Percentiles rank a stretch among this genome's conserved stretches.
Conservation (phyloP, 2,888 invertebrate genomes). For the Cremastobaeus sp. region DNA sequence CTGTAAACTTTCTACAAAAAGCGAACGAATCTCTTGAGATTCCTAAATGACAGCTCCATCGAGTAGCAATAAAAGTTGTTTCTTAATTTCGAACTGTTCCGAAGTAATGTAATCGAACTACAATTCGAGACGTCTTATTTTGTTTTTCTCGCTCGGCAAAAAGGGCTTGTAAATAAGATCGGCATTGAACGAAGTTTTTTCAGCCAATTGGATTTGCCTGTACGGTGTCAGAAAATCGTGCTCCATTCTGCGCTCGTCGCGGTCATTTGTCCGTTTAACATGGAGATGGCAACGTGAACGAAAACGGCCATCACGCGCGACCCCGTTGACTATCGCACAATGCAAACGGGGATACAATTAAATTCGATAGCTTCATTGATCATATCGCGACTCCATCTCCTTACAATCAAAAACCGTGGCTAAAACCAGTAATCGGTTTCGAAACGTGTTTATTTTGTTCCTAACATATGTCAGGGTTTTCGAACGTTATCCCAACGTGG, state of each 20-base stretch:
- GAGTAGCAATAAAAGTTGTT: constrained; percentile 29
- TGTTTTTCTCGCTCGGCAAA: constrained; percentile 11
- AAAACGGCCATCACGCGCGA: constrained; percentile 14
- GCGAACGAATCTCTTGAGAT: constrained; percentile 21
- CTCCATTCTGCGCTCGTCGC: constrained; percentile 5
- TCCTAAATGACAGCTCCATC: constrained; percentile 41
- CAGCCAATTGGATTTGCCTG: not conserved
- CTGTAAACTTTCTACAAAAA: constrained; percentile 24
- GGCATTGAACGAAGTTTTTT: constrained; percentile 1
- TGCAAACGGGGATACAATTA: constrained; percentile 18
- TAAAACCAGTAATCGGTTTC: constrained; percentile 1
- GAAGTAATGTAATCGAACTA: constrained; percentile 3
- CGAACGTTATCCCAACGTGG: too few species aligned
- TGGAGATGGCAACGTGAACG: constrained; percentile 2
- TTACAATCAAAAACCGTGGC: constrained; percentile 19
- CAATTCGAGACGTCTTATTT: constrained; percentile 1
- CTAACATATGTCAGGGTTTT: too few species aligned
- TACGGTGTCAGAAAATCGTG: constrained; percentile 9
- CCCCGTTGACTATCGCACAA: too few species aligned
- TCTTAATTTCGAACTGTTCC: too few species aligned
- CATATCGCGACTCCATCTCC: too few species aligned
- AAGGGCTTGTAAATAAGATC: not conserved
- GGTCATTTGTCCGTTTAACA: constrained; percentile 21
- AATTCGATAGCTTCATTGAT: constrained; percentile 17
- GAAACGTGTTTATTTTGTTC: too few species aligned